Evolutionary conservation across 2,797 vertebrate genomes (phyloP), one percentile per base, ranked within the genome.

Genomic region (Phrynocephalus guinanensis): DNA sequence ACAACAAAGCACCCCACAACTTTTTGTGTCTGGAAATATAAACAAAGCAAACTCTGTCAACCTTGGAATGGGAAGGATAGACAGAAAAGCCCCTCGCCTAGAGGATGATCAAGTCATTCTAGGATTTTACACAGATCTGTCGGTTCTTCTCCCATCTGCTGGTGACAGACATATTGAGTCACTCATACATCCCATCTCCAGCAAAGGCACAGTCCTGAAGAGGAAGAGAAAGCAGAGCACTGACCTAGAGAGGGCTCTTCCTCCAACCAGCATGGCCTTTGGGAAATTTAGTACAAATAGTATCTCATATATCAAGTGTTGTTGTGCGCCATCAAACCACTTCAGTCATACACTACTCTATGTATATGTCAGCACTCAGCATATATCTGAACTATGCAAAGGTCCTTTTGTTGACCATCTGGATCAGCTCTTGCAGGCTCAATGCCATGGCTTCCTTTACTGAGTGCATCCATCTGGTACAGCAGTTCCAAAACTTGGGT

Each of bases 51-150:
- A 76, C 80, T 0, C 88, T 68, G 91, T 86, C 82, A 92, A 92
- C 79, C 90, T 82, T 0, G 22, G 85, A 72, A 88, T 91, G 93
- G 5, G 52, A 90, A 90, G 88, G 88, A 90, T 52, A 82, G 79
- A 87, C 85, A 0, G 28, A 82, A 94, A 67, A 90, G 90, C 89
- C 90, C 93, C 90, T 92, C 8, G 4, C 93, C 90, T 92, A 15
- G 4, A 56, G 72, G 72, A 38, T 73, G n/a, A 75, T 73, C 94
- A 92, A 92, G 93, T 95, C 93, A 94, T 87, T 33, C 81, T 48
- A 9, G 87, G 93, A 94, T 92, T 92, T 94, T 91, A 90, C 91
- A 90, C 85, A 87, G 91, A 88, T 85, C 92, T 90, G 91, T 33
- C 88, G 2, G 89, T 0, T 7, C 24, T 79, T 73, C 26, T 86